phyloP scores from a whole-genome alignment of 2,888 invertebrate genomes.

The Pardosa pseudoannulata region DNA sequence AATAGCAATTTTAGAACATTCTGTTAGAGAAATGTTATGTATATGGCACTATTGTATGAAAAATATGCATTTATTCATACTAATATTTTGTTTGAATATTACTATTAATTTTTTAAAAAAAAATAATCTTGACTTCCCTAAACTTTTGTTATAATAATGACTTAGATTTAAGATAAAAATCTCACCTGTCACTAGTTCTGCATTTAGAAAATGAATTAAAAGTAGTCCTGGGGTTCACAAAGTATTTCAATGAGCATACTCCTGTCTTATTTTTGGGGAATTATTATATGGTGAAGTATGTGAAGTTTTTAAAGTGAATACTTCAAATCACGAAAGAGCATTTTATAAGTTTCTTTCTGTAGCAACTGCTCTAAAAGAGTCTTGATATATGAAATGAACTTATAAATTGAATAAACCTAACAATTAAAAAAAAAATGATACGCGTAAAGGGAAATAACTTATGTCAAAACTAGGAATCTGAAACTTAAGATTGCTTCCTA shows the following conservation, averaged over 20 bases:
- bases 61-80: neutral
- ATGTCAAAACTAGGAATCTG: too few species aligned
- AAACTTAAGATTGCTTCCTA: too few species aligned
- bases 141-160: constrained; percentile 22
- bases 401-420: too few species aligned
- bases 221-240: neutral
- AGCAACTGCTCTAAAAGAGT: too few species aligned
- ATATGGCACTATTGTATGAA: constrained; percentile 38
- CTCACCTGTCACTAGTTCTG: neutral
- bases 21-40: constrained; percentile 21
- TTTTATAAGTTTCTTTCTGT: too few species aligned
- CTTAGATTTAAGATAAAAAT: constrained; percentile 26
- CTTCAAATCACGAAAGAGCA: too few species aligned
- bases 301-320: too few species aligned
- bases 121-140: constrained; percentile 2
- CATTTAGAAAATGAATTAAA: neutral
- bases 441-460: too few species aligned
- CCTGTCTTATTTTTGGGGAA: too few species aligned
- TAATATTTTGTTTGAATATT: neutral
- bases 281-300: too few species aligned
- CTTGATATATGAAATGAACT: too few species aligned
- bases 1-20: constrained; percentile 10
- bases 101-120: neutral
- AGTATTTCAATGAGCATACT: neutral
- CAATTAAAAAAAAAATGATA: too few species aligned